phyloP scores from a whole-genome alignment of 2,888 invertebrate genomes.

The Hymenopus coronatus region DNA sequence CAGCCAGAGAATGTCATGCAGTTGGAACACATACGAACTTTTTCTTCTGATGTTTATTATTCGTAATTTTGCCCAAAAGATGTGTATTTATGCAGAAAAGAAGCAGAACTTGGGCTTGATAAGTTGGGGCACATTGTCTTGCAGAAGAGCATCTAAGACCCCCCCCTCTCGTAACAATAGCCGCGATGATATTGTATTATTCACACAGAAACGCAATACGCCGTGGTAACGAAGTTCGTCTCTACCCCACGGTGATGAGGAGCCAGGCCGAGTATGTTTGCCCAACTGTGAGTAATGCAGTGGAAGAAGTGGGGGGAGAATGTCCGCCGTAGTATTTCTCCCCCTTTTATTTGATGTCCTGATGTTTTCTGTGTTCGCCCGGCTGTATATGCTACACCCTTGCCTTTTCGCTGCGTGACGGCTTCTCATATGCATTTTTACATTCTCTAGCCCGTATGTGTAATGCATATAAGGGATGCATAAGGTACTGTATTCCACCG shows the following conservation, averaged over 20 bases:
- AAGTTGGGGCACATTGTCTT: too few relatives aligned
- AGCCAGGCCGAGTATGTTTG: slow-evolving; percentile 1
- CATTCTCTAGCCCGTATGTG: too few relatives aligned
- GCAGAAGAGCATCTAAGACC: too few relatives aligned
- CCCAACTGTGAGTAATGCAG: slow-evolving; percentile 16
- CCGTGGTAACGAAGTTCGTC: neutral
- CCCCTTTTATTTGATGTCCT: neutral
- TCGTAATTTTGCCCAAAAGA: too few relatives aligned
- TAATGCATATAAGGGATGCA: too few relatives aligned
- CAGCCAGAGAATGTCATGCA: too few relatives aligned
- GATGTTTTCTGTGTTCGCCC: neutral
- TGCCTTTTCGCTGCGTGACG: neutral
- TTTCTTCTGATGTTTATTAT: too few relatives aligned
- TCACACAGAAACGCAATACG: neutral
- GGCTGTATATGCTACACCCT: neutral
- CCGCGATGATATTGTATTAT: neutral
- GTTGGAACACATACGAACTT: too few relatives aligned
- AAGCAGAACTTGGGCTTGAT: too few relatives aligned
- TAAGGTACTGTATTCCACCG: too few relatives aligned
- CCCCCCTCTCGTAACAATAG: neutral
- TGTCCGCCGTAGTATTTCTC: neutral
- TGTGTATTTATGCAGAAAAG: too few relatives aligned
- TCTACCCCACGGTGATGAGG: neutral
- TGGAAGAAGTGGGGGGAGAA: neutral
- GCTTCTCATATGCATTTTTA: too few relatives aligned